phyloP scores from a whole-genome alignment of 2,888 invertebrate genomes.

The Drosophila anomalata region DNA sequence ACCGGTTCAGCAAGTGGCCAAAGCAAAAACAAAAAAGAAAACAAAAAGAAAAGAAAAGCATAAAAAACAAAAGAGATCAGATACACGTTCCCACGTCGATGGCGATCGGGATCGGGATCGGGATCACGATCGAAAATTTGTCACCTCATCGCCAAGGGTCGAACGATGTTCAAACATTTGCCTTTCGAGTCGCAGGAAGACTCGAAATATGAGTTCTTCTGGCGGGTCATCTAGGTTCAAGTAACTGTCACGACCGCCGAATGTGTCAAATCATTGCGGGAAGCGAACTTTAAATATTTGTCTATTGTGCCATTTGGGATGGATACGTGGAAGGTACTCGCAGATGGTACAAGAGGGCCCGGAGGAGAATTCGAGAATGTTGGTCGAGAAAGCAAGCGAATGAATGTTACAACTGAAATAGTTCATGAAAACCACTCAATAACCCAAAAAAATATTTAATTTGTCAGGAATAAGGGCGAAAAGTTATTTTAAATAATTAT shows the following conservation, averaged over 20 bases:
- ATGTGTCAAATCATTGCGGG: constrained; percentile 3
- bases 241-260: constrained; percentile 1
- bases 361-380: no score
- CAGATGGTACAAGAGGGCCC: not conserved
- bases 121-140: constrained; percentile 33
- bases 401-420: no score
- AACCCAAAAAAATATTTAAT: no score
- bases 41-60: constrained; percentile 21
- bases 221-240: not conserved
- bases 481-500: no score
- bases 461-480: no score
- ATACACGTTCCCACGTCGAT: constrained; percentile 33
- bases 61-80: constrained; percentile 15
- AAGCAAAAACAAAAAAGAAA: constrained; percentile 45
- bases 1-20: constrained; percentile 75
- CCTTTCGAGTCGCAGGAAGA: not conserved
- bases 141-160: constrained; percentile 13
- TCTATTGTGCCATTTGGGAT: not conserved
- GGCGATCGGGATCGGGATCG: constrained; percentile 25
- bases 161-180: not conserved
- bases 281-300: not conserved
- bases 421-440: no score
- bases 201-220: not conserved
- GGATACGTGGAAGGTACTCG: not conserved
- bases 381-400: no score